These are phyloP conservation scores for Aphelocoma californica DNA, from an alignment of 2,797 vertebrate genomes.

Conservation along the genomic window DNA sequence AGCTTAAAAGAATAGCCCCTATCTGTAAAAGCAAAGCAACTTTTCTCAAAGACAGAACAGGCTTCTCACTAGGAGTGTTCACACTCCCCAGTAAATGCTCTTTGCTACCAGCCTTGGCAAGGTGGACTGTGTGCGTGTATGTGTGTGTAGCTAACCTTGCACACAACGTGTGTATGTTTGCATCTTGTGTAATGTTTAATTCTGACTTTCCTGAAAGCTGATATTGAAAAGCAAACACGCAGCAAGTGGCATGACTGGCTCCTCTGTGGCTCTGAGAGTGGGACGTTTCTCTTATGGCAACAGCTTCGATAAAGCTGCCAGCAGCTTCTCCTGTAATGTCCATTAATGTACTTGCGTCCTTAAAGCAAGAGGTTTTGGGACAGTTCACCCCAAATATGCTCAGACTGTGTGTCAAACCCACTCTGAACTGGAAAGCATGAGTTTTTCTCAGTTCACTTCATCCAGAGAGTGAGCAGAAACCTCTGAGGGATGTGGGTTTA, in stretches of 20 bases:
- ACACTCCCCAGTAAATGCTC: neutral
- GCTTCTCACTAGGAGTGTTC: neutral
- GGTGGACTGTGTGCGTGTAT: too few species aligned
- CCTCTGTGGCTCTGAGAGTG: neutral
- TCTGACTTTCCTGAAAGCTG: neutral
- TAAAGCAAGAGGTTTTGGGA: neutral
- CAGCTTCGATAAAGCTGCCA: neutral
- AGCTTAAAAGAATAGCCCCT: neutral
- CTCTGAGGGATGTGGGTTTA: neutral
- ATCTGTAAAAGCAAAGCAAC: constrained; percentile 26
- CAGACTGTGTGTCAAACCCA: neutral
- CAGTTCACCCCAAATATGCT: neutral
- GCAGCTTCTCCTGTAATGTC: neutral
- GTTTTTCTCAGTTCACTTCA: neutral
- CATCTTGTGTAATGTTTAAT: neutral
- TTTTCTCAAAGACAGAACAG: constrained; percentile 5
- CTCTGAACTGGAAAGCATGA: neutral
- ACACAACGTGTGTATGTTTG: accelerated
- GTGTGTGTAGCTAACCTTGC: neutral
- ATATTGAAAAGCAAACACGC: neutral
- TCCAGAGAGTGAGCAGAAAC: neutral
- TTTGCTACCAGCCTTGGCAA: neutral
- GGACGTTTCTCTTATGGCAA: neutral
- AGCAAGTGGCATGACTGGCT: accelerated
- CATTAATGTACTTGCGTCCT: neutral